A percentile compares a stretch with the other conserved stretches of the same genome.
Evolutionary conservation across 2,113 vertebrate species (phyloP).

Genomic region (Cryptomyrus ogoouensis): DNA sequence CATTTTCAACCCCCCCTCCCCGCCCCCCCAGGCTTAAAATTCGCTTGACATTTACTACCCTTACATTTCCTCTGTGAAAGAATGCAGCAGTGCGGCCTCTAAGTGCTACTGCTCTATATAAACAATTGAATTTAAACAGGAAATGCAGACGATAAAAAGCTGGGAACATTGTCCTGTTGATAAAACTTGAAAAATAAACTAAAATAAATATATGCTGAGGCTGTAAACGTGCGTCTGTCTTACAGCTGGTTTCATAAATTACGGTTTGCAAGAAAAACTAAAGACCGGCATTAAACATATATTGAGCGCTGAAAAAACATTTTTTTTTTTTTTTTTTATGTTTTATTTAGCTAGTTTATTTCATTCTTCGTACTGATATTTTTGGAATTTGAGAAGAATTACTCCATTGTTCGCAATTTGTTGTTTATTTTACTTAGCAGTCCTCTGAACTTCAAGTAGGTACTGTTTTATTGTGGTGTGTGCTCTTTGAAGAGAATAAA

Average conservation of each 20-base stretch:
- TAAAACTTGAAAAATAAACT: background rate
- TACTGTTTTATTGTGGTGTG: constrained; percentile 14
- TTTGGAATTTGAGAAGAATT: constrained; percentile 33
- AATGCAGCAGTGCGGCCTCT: constrained; percentile 58
- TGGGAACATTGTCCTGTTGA: constrained; percentile 39
- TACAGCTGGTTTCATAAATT: background rate
- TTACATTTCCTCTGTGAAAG: constrained; percentile 59
- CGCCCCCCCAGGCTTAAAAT: constrained; percentile 40
- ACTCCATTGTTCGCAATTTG: constrained; percentile 20
- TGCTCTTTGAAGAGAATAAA: constrained; percentile 51
- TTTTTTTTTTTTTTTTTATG: background rate
- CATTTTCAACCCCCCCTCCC: constrained; percentile 59
- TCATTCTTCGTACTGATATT: constrained; percentile 32
- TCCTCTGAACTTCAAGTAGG: constrained; percentile 33
- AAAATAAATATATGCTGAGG: background rate
- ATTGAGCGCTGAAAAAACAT: background rate
- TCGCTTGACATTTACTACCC: constrained; percentile 64
- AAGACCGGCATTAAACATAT: background rate
- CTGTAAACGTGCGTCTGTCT: background rate
- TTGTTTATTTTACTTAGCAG: constrained; percentile 28
- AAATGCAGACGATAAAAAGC: constrained; percentile 59
- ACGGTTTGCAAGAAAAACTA: background rate
- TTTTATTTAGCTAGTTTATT: background rate
- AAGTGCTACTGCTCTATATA: constrained; percentile 55
- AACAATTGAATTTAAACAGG: constrained; percentile 69